phyloP scores from a whole-genome alignment of 2,113 vertebrate genomes.

The Alligator mississippiensis region DNA sequence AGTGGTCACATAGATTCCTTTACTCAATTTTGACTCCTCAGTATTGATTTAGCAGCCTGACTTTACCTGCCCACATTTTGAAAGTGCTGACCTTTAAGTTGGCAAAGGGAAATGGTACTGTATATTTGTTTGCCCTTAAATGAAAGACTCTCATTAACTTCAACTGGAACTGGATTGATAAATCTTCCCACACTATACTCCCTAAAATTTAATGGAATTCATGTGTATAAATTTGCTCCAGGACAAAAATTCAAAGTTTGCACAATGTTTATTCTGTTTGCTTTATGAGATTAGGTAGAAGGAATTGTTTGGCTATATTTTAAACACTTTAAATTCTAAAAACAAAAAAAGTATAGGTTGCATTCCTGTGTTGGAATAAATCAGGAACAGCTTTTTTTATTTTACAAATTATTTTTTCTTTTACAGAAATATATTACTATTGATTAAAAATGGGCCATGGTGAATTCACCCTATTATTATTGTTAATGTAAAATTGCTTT shows the following conservation, averaged over 20 bases:
- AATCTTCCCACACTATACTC: background rate
- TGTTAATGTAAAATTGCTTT: slow-evolving; percentile 14
- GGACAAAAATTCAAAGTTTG: slow-evolving; percentile 21
- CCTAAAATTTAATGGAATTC: background rate
- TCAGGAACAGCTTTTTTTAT: background rate
- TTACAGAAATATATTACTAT: background rate
- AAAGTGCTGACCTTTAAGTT: background rate
- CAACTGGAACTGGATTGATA: background rate
- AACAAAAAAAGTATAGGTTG: background rate
- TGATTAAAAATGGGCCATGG: slow-evolving; percentile 8
- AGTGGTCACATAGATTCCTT: background rate
- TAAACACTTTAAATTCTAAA: background rate
- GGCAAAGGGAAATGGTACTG: background rate
- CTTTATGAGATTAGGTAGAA: slow-evolving; percentile 2
- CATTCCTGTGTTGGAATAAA: background rate
- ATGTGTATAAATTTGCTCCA: background rate
- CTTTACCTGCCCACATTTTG: background rate
- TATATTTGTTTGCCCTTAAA: background rate
- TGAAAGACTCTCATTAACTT: background rate
- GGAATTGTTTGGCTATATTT: background rate
- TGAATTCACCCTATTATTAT: slow-evolving; percentile 2
- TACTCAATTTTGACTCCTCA: background rate
- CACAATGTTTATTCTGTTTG: background rate
- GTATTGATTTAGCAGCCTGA: background rate
- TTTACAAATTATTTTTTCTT: background rate